Evolutionary conservation across 2,797 vertebrate species (phyloP).

Genomic region (Decapterus maruadsi): DNA sequence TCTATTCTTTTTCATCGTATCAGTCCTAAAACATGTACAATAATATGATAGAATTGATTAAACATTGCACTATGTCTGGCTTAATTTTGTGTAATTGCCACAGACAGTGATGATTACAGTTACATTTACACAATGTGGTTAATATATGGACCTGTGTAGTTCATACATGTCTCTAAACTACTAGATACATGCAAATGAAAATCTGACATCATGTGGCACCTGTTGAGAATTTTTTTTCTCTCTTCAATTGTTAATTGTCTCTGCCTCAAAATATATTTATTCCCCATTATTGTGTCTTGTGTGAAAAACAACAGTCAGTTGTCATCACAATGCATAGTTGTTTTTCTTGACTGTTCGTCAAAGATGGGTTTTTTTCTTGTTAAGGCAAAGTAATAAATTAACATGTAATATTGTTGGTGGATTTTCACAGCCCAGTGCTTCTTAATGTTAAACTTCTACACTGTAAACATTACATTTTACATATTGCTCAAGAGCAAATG

Average conservation of each 20-base stretch:
- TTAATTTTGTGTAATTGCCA: not conserved
- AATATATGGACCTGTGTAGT: not conserved
- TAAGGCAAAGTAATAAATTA: not conserved
- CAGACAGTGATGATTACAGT: not conserved
- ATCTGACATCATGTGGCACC: not conserved
- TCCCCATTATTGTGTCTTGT: not conserved
- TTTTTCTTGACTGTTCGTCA: not conserved
- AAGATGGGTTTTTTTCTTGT: not conserved
- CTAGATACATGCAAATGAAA: not conserved
- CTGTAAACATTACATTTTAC: not conserved
- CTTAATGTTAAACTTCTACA: not conserved
- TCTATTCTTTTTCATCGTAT: not conserved
- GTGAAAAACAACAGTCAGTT: not conserved
- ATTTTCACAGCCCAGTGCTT: not conserved
- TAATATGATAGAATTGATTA: not conserved
- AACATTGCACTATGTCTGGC: not conserved
- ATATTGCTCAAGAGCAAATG: not conserved
- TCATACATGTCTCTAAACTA: not conserved
- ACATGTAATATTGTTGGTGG: not conserved
- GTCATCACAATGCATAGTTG: not conserved
- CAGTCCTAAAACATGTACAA: not conserved
- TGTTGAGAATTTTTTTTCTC: not conserved
- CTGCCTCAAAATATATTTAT: not conserved
- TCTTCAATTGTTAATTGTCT: not conserved
- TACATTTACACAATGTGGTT: not conserved